Base-by-base conservation (phyloP, 2,888 invertebrate species). In the Drosophila maculinotata region DNA sequence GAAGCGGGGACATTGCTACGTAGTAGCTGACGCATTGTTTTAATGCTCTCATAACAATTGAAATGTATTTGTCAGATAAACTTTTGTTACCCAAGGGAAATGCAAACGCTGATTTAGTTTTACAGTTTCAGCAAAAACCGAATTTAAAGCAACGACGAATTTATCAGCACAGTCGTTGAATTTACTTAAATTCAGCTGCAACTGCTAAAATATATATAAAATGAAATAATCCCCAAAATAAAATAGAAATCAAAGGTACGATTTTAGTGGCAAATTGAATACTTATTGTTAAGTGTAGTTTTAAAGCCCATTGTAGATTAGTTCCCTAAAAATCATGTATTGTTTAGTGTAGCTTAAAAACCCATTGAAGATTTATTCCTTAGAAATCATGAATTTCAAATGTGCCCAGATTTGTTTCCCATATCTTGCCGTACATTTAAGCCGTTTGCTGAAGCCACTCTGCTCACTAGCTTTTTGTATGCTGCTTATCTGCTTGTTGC, bases 51-150 rank as follows among this genome's bases (percentile, higher is more conserved):
- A 57, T 68, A 54, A 83, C 83, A 81, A 81, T 81, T 81, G 81
- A 76, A 82, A 83, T 68, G 76, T 80, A 74, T 80, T 83, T 80
- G 79, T 76, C 74, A 79, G 71, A 80, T 80, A 68, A 76, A 79
- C 79, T 79, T 81, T 80, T 74, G 78, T 76, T 71, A 58, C 58
- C 52, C 39, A 1, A 15, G 53, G 44, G 35, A 56, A 54, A 54
- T 53, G 23, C 45, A 35, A 36, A 26, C 6, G 14, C 20, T 23
- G 28, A 63, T 47, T 51, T 28, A n/a, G 41, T 30, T 39, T 17
- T 23, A n/a, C 14, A 5, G 7, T 39, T 25, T 30, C 7, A 12
- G 7, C 17, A 44, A 35, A 47, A 53, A 41, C 12, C n/a, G 20
- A 36, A 10, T 48, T 65, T 65, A 45, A 74, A 57, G 68, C 57